These are phyloP conservation scores for Meloe dianella DNA, from an alignment of 2,888 invertebrate species.

Conservation along the genomic window DNA sequence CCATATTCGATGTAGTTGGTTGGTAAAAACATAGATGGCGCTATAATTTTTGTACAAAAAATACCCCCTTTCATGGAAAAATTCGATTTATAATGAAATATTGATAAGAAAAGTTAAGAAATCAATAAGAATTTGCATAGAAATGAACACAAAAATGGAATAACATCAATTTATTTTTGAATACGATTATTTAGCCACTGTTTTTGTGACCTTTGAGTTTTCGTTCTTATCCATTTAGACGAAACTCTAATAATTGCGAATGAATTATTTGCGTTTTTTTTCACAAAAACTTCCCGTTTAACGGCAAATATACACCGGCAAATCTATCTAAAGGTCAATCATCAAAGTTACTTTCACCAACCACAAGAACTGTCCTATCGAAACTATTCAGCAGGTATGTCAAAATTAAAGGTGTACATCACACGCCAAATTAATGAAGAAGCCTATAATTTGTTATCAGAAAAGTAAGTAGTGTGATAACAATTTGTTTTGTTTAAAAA, in stretches of 20 bases:
- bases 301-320: not conserved
- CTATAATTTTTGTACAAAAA: too few species aligned
- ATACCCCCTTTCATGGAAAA: too few species aligned
- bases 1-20: too few species aligned
- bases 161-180: too few species aligned
- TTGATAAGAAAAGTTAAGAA: too few species aligned
- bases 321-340: not conserved
- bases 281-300: not conserved
- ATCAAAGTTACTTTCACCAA: not conserved
- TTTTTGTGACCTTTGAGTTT: not conserved
- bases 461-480: slow-evolving; percentile 65
- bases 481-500: slow-evolving; percentile 11
- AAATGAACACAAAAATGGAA: too few species aligned
- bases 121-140: too few species aligned
- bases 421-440: slow-evolving; percentile 73
- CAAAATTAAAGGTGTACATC: slow-evolving; percentile 70
- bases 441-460: slow-evolving; percentile 68
- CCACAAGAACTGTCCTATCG: not conserved
- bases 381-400: slow-evolving; percentile 43
- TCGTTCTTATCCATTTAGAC: not conserved
- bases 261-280: not conserved
- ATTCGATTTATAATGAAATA: too few species aligned
- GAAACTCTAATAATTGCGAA: not conserved
- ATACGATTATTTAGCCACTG: too few species aligned
- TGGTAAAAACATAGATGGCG: too few species aligned